A percentile compares a stretch with the other conserved stretches of the same genome.
phyloP scores from a whole-genome alignment of 2,888 invertebrate genomes.

The Kuschelorhynchus macadamiae region DNA sequence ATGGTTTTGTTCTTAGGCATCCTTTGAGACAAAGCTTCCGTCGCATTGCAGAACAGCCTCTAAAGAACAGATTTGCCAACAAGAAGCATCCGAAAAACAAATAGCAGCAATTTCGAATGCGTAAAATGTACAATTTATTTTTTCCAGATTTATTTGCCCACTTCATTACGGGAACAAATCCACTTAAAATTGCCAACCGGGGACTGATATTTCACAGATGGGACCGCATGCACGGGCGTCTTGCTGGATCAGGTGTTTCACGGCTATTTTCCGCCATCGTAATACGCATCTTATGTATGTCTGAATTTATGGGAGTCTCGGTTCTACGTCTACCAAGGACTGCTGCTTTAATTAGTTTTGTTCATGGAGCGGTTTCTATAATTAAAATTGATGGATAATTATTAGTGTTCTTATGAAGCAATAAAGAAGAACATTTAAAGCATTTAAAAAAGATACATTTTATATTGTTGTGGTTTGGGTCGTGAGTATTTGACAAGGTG shows the following conservation, averaged over 20 bases:
- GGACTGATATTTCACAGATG: conserved; percentile 44
- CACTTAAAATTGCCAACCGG: conserved; percentile 39
- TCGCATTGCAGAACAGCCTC: too few relatives aligned
- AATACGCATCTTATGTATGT: conserved; percentile 33
- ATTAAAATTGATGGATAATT: too few relatives aligned
- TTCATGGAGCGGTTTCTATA: conserved; percentile 7
- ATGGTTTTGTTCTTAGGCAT: too few relatives aligned
- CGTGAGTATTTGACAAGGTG: too few relatives aligned
- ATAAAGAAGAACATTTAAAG: too few relatives aligned
- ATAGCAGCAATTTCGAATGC: background rate
- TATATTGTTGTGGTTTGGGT: too few relatives aligned
- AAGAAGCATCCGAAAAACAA: background rate
- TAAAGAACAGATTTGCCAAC: too few relatives aligned
- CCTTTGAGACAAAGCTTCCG: too few relatives aligned
- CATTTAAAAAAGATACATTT: too few relatives aligned
- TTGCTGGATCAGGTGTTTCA: conserved; percentile 44
- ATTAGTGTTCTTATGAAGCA: too few relatives aligned
- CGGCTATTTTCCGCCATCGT: conserved; percentile 19
- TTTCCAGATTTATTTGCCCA: conserved; percentile 32
- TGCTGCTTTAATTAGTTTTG: conserved; percentile 27
- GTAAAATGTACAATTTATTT: conserved; percentile 22
- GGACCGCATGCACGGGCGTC: conserved; percentile 29
- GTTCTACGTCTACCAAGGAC: conserved; percentile 21
- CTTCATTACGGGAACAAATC: conserved; percentile 45
- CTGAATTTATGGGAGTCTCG: conserved; percentile 32